Percentiles rank a stretch among this genome's conserved stretches.
These are phyloP conservation scores for Lepidocyrtinus sp. DNA, from an alignment of 2,888 invertebrate genomes.

Conservation along the genomic window DNA sequence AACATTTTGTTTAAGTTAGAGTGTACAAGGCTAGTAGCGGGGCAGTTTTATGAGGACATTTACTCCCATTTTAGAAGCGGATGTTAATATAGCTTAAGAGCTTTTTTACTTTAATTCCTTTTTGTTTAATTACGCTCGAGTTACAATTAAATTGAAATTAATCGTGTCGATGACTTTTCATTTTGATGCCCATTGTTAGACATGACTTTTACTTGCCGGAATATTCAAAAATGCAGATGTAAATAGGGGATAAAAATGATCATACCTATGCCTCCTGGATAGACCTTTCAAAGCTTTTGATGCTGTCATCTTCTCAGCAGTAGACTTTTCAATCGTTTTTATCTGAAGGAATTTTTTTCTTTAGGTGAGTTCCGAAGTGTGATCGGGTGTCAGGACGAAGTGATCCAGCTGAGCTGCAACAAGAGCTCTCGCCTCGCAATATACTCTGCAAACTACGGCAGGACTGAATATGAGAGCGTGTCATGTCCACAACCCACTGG, in stretches of 20 bases:
- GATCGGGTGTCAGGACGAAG: conserved; percentile 93
- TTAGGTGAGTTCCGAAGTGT: conserved; percentile 95
- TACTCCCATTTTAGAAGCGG: too few species aligned
- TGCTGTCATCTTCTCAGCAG: background rate
- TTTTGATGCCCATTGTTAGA: too few species aligned
- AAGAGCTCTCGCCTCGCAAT: conserved; percentile 91
- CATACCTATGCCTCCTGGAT: too few species aligned
- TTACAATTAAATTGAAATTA: too few species aligned
- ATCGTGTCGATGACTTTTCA: too few species aligned
- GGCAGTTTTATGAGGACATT: background rate
- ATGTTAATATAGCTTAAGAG: too few species aligned
- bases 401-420: conserved; percentile 89
- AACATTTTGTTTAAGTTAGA: too few species aligned
- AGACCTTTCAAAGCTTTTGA: background rate
- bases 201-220: too few species aligned
- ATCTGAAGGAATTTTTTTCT: conserved; percentile 72
- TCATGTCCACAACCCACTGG: conserved; percentile 88
- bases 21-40: background rate
- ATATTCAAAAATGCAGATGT: too few species aligned
- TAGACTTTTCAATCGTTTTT: background rate
- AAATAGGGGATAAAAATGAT: too few species aligned
- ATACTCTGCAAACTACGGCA: conserved; percentile 93
- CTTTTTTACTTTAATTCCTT: too few species aligned
- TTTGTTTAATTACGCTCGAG: background rate
- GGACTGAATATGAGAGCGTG: conserved; percentile 89